Evolutionary conservation across 2,888 invertebrate species (phyloP).

Genomic region (Cerastoderma edule): DNA sequence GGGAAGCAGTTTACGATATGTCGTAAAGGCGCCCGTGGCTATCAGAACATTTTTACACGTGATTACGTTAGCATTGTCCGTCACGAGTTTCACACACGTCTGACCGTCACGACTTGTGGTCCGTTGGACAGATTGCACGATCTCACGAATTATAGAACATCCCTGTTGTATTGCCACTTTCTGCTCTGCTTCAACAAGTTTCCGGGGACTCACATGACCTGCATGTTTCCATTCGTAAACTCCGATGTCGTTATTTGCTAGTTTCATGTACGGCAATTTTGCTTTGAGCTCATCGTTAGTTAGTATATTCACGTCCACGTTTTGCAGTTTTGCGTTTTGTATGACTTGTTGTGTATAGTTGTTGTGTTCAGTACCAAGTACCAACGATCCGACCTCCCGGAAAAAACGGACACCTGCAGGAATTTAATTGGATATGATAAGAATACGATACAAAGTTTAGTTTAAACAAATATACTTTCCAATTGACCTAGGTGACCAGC

Average conservation of each 20-base stretch:
- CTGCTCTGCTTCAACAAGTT: conserved; percentile 57
- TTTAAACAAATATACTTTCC: too few relatives aligned
- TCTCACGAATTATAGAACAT: conserved; percentile 56
- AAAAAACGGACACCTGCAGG: conserved; percentile 61
- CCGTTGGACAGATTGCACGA: conserved; percentile 37
- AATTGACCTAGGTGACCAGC: too few relatives aligned
- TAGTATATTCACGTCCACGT: conserved; percentile 14
- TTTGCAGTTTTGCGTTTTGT: conserved; percentile 27
- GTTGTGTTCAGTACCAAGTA: conserved; percentile 36
- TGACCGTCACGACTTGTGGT: conserved; percentile 6
- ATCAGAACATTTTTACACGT: conserved; percentile 50
- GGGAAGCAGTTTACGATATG: conserved; percentile 47
- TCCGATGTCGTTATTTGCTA: conserved; percentile 41
- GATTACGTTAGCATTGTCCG: conserved; percentile 33
- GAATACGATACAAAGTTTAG: too few relatives aligned
- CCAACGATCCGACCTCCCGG: conserved; percentile 54
- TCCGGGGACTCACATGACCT: conserved; percentile 61
- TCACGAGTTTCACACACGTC: conserved; percentile 33
- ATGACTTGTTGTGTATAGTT: conserved; percentile 23
- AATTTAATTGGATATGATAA: too few relatives aligned
- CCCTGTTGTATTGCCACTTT: conserved; percentile 50
- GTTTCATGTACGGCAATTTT: conserved; percentile 53
- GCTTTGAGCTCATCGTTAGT: conserved; percentile 11
- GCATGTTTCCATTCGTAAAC: conserved; percentile 36
- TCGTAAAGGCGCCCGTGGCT: conserved; percentile 57